Evolutionary conservation across 1,140 invertebrate species (phyloP), one percentile per base, ranked within the genome.

Genomic region (Eurosta solidaginis): DNA sequence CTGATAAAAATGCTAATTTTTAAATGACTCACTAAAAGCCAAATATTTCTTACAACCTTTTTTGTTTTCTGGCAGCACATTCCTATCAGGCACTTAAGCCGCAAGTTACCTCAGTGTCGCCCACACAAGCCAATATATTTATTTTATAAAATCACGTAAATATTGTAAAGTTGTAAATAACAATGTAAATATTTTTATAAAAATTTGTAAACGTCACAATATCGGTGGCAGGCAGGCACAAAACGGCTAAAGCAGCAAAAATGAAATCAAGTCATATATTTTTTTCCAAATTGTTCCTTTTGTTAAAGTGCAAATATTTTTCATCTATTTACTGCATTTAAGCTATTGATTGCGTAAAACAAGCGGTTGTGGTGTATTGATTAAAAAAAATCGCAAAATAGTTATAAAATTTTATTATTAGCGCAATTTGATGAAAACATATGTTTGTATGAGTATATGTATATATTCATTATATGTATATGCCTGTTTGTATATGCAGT

Each of bases 71-170:
- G 22, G 17, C 9, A 7, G 14, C 33, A 42, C 40, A 17, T 68
- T 68, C 59, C 59, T 42, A 68, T 1, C 12, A 33, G 33, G 33
- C 49, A 22, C 49, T 25, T 52, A 22, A 17, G 4, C 49, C 25
- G 49, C 59, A 9, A 29, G 17, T 40, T 52, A n/a, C 25, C 20
- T n/a, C 49, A 25, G 10, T 52, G 49, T 22, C 22, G 10, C 22
- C 17, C 27, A 33, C 14, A 12, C 54, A n/a, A n/a, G 17, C 59
- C 1, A 7, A 1, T 47, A 3, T 68, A 68, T 42, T 42, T 68
- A 68, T 33, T 68, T 68, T 40, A 68, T 68, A 68, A 68, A 68
- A 68, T 68, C 59, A 68, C 59, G 59, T 68, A 68, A 68, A 68
- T 68, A 68, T 68, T n/a, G 59, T 68, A 17, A 22, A 14, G n/a